Evolutionary conservation across 2,888 invertebrate species (phyloP), one percentile per base, ranked within the genome.

Genomic region (Mythimna albipuncta): DNA sequence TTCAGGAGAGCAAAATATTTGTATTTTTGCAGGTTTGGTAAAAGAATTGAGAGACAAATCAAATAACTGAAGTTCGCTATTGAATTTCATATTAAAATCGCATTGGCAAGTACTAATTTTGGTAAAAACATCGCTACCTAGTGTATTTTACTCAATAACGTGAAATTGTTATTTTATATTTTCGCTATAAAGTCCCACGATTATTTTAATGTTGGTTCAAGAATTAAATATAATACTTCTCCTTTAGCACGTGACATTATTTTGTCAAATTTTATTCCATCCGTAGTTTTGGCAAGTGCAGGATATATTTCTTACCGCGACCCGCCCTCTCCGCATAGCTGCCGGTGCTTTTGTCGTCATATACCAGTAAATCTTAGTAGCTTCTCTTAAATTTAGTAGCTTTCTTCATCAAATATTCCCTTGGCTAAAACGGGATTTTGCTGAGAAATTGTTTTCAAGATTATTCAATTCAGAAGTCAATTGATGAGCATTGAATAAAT

Each of bases 281-380:
- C 84, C 84, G 86, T 84, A 87, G 88, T 89, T 92, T 91, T 92
- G 93, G 91, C 92, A 91, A 93, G 89, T 89, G 91, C 87, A 85
- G 88, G 82, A 90, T 86, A 92, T 92, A 93, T 92, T 91, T 93
- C 87, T 89, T 86, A 85, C 87, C 79, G 75, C 85, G 89, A 77
- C 89, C 91, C 93, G 91, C 92, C 92, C 91, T 86, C 87, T 85
- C 87, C 88, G 89, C 88, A 87, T 88, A 90, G 85, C 81, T 87
- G 88, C 83, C 85, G 84, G 92, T 93, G 93, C 91, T 88, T 91
- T 92, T 93, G 93, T 93, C 92, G 89, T 92, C 92, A 91, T 89
- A 91, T 85, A 91, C 89, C 93, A 90, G 90, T 94, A 93, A 94
- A 94, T 94, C 93, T 93, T 91, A 84, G 89, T 83, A 89, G 90